phyloP scores from a whole-genome alignment of 2,113 vertebrate species.

The Calyptomena viridis region DNA sequence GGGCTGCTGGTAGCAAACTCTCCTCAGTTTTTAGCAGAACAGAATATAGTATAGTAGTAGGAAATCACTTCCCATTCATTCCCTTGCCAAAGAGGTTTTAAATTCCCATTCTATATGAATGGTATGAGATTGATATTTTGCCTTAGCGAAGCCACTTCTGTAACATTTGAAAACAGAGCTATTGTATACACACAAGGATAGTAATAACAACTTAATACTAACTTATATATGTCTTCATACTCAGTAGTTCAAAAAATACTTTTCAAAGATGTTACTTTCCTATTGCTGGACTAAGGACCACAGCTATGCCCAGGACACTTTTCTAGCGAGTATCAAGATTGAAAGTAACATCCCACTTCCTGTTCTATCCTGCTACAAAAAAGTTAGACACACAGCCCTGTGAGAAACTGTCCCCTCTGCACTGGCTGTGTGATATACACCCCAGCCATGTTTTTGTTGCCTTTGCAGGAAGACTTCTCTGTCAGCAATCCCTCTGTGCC shows the following conservation, averaged over 20 bases:
- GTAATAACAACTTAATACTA: neutral
- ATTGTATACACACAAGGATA: neutral
- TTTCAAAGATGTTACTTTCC: neutral
- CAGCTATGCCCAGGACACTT: neutral
- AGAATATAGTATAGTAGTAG: neutral
- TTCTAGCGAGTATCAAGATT: neutral
- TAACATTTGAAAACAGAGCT: neutral
- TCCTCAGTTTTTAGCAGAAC: neutral
- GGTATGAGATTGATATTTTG: neutral
- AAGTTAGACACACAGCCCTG: neutral
- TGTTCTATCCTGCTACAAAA: neutral
- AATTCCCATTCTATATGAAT: neutral
- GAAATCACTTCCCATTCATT: neutral
- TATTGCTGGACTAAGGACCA: neutral
- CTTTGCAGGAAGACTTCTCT: rapidly evolving
- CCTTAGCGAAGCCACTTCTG: neutral
- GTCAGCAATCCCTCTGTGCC: neutral
- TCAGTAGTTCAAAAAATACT: neutral
- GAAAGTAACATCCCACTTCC: neutral
- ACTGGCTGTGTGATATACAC: rapidly evolving
- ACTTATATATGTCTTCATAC: neutral
- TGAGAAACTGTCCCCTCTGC: neutral
- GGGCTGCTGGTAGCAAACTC: neutral
- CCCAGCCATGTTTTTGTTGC: neutral
- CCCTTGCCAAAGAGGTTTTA: neutral